Base-by-base conservation (phyloP, 2,888 invertebrate genomes). In the Metopia argyrocephala region DNA sequence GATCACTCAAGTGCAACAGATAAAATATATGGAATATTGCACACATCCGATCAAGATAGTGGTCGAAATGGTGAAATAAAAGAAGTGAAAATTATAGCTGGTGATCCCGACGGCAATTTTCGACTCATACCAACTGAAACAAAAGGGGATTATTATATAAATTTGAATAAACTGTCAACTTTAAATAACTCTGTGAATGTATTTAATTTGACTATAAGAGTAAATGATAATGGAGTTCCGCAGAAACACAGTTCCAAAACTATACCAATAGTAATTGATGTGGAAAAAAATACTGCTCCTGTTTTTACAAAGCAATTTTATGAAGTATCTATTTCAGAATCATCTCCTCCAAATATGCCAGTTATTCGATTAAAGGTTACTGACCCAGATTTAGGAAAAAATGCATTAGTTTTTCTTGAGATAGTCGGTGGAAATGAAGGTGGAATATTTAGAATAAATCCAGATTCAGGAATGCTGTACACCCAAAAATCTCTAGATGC, bases 341-440 rank as follows among this genome's bases (percentile, higher is more conserved):
- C 95, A 2, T 95, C 96, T 4, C 98, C 98, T 12, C 92, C 95
- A 7, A 95, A 96, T 87, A 96, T 97, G 65, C 97, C 97, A 0
- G 93, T 98, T 52, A 94, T 97, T 83, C 92, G 96, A 83, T 92
- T 98, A 70, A 96, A 96, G 89, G 96, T 97, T 0, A 94, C 94
- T 20, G 97, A 98, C 89, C 94, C 94, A 0, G 97, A 97, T 88
- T 93, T 94, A 84, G 96, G 96, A 0, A 93, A 93, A 87, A 96
- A 96, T 89, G 96, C 96, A 5, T 93, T 95, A 86, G 95, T 98
- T 0, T 94, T 94, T 86, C 93, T 98, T 81, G 95, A 96, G 91
- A 96, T 98, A 69, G 96, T 96, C 2, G 97, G 96, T 2, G 98
- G 98, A 4, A 97, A 98, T 89, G 96, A 96, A 88, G 96, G 96